phyloP scores from a whole-genome alignment of 1,140 invertebrate genomes.

The Brachionus asplanchnoidis region DNA sequence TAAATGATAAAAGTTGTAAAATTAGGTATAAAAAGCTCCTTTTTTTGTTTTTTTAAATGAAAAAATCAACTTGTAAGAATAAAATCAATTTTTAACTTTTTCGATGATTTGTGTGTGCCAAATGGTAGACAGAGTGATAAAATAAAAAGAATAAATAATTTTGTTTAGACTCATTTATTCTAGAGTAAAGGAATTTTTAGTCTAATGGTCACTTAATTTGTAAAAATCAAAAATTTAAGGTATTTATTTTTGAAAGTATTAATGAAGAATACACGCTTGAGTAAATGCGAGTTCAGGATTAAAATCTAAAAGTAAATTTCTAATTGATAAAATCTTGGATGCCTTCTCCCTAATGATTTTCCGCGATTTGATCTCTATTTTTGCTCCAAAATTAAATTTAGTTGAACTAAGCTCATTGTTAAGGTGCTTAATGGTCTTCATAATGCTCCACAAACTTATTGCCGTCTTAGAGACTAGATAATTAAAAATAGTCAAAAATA shows the following conservation, averaged over 20 bases:
- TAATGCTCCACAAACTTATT: not conserved
- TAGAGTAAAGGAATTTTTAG: not conserved
- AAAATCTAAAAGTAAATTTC: not conserved
- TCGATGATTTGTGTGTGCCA: not conserved
- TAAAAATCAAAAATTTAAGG: not conserved
- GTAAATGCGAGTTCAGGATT: not conserved
- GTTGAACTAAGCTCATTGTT: not conserved
- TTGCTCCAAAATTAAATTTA: not conserved
- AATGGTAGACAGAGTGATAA: not conserved
- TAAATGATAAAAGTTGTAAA: too few relatives aligned
- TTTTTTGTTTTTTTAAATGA: too few relatives aligned
- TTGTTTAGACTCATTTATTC: not conserved
- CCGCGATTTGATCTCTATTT: not conserved
- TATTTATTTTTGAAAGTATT: not conserved
- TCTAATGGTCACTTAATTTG: slow-evolving; percentile 1
- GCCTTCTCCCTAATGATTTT: not conserved
- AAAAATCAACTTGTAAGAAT: not conserved
- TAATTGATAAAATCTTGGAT: not conserved
- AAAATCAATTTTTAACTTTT: not conserved
- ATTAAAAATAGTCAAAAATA: not conserved
- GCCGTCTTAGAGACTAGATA: not conserved
- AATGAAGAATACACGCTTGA: not conserved
- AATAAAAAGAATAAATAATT: not conserved
- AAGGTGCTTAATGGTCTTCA: not conserved
- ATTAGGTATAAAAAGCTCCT: too few relatives aligned